Evolutionary conservation across 2,797 vertebrate species (phyloP).

Genomic region (Lepilemur ruficaudatus): DNA sequence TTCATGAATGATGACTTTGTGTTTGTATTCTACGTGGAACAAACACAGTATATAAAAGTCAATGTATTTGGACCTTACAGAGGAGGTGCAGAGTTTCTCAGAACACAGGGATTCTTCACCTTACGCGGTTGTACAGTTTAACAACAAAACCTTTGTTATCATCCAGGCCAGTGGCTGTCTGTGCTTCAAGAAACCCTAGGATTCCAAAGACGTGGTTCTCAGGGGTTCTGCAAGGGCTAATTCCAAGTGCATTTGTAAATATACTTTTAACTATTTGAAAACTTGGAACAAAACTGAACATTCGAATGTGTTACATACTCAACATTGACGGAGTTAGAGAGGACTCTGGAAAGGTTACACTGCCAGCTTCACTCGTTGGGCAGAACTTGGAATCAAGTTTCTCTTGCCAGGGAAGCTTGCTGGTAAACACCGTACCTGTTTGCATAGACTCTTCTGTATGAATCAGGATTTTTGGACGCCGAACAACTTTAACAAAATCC

Average conservation of each 20-base stretch:
- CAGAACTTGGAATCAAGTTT: background rate
- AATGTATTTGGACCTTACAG: background rate
- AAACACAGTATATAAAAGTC: background rate
- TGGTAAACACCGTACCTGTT: accelerated
- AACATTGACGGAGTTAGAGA: background rate
- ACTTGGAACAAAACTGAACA: background rate
- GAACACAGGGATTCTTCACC: background rate
- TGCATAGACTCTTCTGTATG: accelerated
- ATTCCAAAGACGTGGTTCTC: background rate
- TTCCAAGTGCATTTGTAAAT: background rate
- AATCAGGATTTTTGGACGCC: background rate
- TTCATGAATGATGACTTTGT: background rate
- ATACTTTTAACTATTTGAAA: background rate
- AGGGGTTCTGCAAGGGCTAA: background rate
- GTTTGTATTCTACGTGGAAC: background rate
- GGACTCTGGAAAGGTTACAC: accelerated
- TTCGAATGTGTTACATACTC: background rate
- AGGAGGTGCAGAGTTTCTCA: background rate
- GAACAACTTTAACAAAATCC: no score
- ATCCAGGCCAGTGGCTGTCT: background rate
- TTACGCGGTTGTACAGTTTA: no score
- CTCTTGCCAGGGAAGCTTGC: accelerated
- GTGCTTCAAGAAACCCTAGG: background rate
- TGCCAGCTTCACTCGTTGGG: background rate
- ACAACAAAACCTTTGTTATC: background rate